These are phyloP conservation scores for Ornithorhynchus anatinus DNA, from an alignment of 2,113 vertebrate genomes.

Conservation along the genomic window DNA sequence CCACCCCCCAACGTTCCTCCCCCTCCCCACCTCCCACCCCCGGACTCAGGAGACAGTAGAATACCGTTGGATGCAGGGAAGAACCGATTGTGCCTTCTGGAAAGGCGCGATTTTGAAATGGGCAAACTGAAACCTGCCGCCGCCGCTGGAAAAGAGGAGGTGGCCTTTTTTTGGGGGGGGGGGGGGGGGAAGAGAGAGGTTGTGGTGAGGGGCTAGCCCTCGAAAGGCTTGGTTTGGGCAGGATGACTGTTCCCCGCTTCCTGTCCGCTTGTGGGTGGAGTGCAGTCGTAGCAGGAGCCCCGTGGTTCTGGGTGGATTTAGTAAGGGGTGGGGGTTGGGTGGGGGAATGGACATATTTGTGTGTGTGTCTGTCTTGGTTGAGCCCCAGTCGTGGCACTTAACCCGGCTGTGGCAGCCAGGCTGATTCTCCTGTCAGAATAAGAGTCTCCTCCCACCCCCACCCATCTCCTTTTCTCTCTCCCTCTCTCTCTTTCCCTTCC, in stretches of 20 bases:
- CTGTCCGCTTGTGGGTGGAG: background rate
- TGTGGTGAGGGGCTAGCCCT: background rate
- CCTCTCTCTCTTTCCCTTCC: background rate
- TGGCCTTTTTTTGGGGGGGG: conserved; percentile 7
- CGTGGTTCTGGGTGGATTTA: conserved; percentile 47
- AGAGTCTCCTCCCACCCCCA: conserved; percentile 68
- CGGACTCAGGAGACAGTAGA: background rate
- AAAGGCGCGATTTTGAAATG: background rate
- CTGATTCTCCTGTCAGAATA: conserved; percentile 82
- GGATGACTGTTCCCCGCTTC: background rate
- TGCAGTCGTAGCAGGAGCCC: background rate
- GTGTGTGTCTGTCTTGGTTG: conserved; percentile 46
- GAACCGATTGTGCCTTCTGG: background rate
- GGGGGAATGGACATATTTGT: conserved; percentile 63
- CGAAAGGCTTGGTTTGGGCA: background rate
- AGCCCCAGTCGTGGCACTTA: conserved; percentile 72
- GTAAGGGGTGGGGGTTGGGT: conserved; percentile 11
- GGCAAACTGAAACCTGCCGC: background rate
- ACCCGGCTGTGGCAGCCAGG: conserved; percentile 65
- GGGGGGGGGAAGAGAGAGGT: conserved; percentile 2
- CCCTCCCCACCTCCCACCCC: background rate
- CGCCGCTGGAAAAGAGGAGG: background rate
- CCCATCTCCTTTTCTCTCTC: background rate
- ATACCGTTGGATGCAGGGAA: background rate
- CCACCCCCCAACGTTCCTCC: background rate